Evolutionary conservation across 2,797 vertebrate species (phyloP).

Genomic region (Brotula barbata): DNA sequence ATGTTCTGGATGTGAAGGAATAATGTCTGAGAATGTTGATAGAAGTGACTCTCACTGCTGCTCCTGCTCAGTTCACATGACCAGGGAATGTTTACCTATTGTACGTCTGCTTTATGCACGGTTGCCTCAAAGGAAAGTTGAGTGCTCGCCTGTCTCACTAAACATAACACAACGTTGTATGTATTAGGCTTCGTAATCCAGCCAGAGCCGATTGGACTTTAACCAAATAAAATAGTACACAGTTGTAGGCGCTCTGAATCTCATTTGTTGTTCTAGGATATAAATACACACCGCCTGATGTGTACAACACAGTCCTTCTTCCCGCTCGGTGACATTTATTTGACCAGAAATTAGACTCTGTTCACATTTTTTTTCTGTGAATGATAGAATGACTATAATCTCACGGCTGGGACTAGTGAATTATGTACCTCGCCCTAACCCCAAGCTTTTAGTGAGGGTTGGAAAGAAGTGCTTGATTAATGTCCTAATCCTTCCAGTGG

Average conservation of each 20-base stretch:
- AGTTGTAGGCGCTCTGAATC: constrained; percentile 54
- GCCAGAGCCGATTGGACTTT: constrained; percentile 44
- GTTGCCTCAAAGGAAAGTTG: constrained; percentile 70
- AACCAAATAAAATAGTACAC: constrained; percentile 66
- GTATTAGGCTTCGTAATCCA: constrained; percentile 66
- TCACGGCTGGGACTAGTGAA: constrained; percentile 51
- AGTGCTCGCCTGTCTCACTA: constrained; percentile 61
- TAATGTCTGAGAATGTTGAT: constrained; percentile 63
- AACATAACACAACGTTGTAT: constrained; percentile 72
- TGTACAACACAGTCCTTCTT: constrained; percentile 26
- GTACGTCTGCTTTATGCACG: constrained; percentile 58
- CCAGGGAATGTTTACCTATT: constrained; percentile 66
- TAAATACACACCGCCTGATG: constrained; percentile 45
- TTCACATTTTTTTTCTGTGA: constrained; percentile 6
- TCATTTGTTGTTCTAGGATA: constrained; percentile 37
- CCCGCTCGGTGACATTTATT: constrained; percentile 35
- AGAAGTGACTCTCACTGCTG: constrained; percentile 51
- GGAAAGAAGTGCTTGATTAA: constrained; percentile 53
- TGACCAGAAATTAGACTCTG: constrained; percentile 44
- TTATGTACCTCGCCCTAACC: constrained; percentile 42
- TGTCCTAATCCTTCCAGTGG: constrained; percentile 59
- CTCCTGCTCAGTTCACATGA: constrained; percentile 60
- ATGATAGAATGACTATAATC: constrained; percentile 47
- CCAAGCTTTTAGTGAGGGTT: constrained; percentile 55
- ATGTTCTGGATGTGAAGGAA: constrained; percentile 44